A percentile compares a stretch with the other conserved stretches of the same genome.
phyloP scores from a whole-genome alignment of 2,888 invertebrate species.

The Drosophila putrida region DNA sequence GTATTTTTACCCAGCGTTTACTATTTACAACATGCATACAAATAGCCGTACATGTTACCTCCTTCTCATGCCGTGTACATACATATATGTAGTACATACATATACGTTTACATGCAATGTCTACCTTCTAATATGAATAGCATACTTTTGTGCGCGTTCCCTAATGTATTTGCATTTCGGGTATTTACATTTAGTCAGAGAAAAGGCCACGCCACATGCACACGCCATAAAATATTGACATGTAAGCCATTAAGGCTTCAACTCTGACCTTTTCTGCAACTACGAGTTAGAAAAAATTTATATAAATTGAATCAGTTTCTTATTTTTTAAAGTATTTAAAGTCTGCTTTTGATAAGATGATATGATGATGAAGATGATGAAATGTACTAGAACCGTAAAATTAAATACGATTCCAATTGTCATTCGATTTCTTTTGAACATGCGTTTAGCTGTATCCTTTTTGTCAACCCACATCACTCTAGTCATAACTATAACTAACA shows the following conservation, averaged over 20 bases:
- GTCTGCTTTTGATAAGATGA: background rate
- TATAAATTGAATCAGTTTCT: background rate
- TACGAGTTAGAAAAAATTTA: background rate
- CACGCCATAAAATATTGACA: conserved; percentile 28
- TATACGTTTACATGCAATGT: conserved; percentile 13
- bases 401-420: conserved; percentile 22
- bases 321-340: background rate
- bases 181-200: conserved; percentile 59
- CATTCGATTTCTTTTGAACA: conserved; percentile 23
- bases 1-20: background rate
- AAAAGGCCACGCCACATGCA: conserved; percentile 24
- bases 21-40: conserved; percentile 61
- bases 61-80: background rate
- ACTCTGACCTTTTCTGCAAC: conserved; percentile 5
- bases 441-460: conserved; percentile 14
- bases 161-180: conserved; percentile 74
- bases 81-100: conserved; percentile 5
- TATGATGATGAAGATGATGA: too few relatives aligned
- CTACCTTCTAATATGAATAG: conserved; percentile 38
- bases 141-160: conserved; percentile 58
- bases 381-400: conserved; percentile 7
- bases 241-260: conserved; percentile 10
- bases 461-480: conserved; percentile 30
- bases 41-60: conserved; percentile 33
- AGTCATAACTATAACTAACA: conserved; percentile 48